Evolutionary conservation across 2,888 invertebrate genomes (phyloP), one percentile per base, ranked within the genome.

Genomic region (Erpobdella octoculata): DNA sequence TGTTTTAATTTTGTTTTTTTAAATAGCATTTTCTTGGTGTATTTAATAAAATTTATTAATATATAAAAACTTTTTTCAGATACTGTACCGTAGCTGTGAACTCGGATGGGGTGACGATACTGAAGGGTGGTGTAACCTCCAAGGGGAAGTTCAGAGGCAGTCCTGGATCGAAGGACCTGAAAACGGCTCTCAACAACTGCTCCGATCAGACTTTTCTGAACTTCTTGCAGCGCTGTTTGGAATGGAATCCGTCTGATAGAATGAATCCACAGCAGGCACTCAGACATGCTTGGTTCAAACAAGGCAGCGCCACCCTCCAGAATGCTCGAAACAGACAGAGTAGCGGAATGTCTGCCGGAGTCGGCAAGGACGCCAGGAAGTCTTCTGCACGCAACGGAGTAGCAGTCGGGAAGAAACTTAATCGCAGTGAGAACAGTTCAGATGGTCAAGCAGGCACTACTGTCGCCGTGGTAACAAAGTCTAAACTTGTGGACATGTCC

Each of bases 191-290:
- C 71, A 88, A 91, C 78, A 59, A 37, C 31, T 58, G 58, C 37
- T 91, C 91, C 78, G 90, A 89, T 80, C 93, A 95, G 83, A 87
- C 90, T 75, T 95, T 95, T 85, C 88, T 94, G 59, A 91, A 93
- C 84, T 94, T 95, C 84, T 88, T 95, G 78, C 88, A 89, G 76
- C 88, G 89, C 80, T 95, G 95, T 84, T 86, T 95, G 79, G 92
- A 93, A 91, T 95, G 94, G 94, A 93, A 94, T 84, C 91, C 93
- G 25, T 89, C 89, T 80, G 90, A 90, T 75, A 88, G 94, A 75
- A 89, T 94, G 88, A 93, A 91, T 3, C 91, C 94, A 0, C 91
- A 91, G 71, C 93, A 94, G 81, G 94, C 93, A 1, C 87, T 91
- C 31, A 88, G 89, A 70, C 94, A 94, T 84, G 91, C 91, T 80